Conservation (phyloP, 2,797 vertebrate genomes). For the Acipenser transmontanus region DNA sequence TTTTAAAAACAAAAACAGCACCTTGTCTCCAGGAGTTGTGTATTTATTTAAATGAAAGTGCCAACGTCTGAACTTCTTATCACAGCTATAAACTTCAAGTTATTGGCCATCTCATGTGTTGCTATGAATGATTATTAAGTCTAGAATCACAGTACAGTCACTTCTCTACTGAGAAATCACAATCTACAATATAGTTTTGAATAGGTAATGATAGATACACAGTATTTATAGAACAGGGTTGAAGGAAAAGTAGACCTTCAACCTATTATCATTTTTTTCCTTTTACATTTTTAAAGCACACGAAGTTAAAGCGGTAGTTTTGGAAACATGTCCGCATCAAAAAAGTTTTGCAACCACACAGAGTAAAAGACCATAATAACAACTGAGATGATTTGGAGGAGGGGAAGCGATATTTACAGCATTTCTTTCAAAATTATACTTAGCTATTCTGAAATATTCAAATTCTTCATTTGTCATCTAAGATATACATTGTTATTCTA, state of each 20-base stretch:
- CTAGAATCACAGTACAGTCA: slow-evolving; percentile 79
- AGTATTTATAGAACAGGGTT: slow-evolving; percentile 67
- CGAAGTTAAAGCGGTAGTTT: slow-evolving; percentile 68
- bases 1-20: slow-evolving; percentile 61
- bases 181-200: slow-evolving; percentile 78
- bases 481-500: slow-evolving; percentile 96
- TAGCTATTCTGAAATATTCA: slow-evolving; percentile 86
- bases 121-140: slow-evolving; percentile 72
- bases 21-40: slow-evolving; percentile 72
- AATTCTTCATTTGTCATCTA: slow-evolving; percentile 81
- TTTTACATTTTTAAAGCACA: slow-evolving; percentile 6
- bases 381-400: slow-evolving; percentile 66
- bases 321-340: slow-evolving; percentile 73
- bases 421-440: slow-evolving; percentile 83
- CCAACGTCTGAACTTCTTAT: slow-evolving; percentile 68
- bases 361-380: slow-evolving; percentile 72
- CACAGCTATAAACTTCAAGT: slow-evolving; percentile 71
- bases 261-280: slow-evolving; percentile 51
- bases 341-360: slow-evolving; percentile 78
- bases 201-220: slow-evolving; percentile 86
- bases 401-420: slow-evolving; percentile 89
- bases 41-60: slow-evolving; percentile 58
- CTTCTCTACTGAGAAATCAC: slow-evolving; percentile 84
- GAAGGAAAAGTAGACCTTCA: slow-evolving; percentile 38
- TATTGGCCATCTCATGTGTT: slow-evolving; percentile 76